A percentile compares a stretch with the other conserved stretches of the same genome.
Conservation (phyloP, 1,140 invertebrate genomes). For the Drosophila hydei region DNA sequence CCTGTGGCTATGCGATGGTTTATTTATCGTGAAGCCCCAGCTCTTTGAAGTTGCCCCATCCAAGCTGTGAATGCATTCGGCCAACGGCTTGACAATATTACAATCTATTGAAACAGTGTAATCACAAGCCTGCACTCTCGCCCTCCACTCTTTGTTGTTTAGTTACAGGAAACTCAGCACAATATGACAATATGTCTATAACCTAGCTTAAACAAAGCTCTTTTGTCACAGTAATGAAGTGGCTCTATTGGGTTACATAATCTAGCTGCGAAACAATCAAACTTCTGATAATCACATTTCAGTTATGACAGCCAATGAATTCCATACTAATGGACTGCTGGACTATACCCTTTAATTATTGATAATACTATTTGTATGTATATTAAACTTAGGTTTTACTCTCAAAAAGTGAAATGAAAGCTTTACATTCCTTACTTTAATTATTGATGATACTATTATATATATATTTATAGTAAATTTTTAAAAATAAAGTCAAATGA, state of each 20-base stretch:
- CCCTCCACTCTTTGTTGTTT: not conserved
- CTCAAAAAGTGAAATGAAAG: no score
- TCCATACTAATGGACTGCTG: no score
- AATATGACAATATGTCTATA: not conserved
- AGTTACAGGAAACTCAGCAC: not conserved
- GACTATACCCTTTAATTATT: no score
- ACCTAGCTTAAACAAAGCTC: not conserved
- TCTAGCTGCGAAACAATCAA: not conserved
- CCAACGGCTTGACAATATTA: conserved; percentile 46
- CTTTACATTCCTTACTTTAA: no score
- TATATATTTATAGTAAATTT: no score
- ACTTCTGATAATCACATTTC: no score
- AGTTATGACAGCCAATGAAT: no score
- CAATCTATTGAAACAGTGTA: conserved; percentile 1
- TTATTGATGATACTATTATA: no score
- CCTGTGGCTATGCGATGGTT: conserved; percentile 46
- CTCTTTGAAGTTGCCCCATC: conserved; percentile 50
- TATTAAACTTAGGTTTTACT: no score
- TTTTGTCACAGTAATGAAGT: not conserved
- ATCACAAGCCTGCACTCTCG: conserved; percentile 5
- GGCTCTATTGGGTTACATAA: not conserved
- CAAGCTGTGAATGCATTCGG: conserved; percentile 43
- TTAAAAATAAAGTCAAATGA: no score
- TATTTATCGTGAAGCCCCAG: conserved; percentile 35
- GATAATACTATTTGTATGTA: no score